A percentile compares a stretch with the other conserved stretches of the same genome.
Conservation (phyloP, 2,797 vertebrate genomes). For the Trachops cirrhosus region DNA sequence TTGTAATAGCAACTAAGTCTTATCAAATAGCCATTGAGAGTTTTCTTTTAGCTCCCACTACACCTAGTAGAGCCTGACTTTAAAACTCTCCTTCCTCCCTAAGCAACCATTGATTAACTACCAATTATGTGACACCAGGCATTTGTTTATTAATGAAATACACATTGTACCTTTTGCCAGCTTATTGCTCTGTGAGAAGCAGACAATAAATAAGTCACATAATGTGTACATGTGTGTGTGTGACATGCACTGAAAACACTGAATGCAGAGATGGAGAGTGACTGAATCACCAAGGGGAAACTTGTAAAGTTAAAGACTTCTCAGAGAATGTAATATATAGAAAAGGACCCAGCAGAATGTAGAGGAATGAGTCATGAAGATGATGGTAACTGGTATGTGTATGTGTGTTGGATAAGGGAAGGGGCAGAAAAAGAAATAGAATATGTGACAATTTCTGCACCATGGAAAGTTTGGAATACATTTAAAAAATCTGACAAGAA, state of each 20-base stretch:
- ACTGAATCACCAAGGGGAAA: neutral
- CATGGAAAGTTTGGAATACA: neutral
- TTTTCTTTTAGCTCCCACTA: neutral
- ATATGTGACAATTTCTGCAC: neutral
- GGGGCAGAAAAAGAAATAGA: neutral
- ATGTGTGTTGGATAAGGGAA: neutral
- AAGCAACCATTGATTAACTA: neutral
- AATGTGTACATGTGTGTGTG: neutral
- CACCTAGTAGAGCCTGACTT: neutral
- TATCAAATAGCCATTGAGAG: neutral
- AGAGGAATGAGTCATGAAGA: neutral
- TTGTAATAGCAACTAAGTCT: neutral
- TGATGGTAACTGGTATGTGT: neutral
- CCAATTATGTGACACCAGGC: neutral
- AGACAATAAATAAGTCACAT: neutral
- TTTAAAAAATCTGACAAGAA: neutral
- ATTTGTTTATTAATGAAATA: neutral
- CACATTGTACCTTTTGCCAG: neutral
- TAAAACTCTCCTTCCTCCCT: neutral
- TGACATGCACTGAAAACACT: neutral
- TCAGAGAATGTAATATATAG: neutral
- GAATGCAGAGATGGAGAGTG: neutral
- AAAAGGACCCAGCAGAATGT: neutral
- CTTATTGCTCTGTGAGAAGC: neutral
- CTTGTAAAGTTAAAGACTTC: neutral